A percentile compares a stretch with the other conserved stretches of the same genome.
Conservation (phyloP, 1,140 invertebrate species). For the Trachelipus rathkii region DNA sequence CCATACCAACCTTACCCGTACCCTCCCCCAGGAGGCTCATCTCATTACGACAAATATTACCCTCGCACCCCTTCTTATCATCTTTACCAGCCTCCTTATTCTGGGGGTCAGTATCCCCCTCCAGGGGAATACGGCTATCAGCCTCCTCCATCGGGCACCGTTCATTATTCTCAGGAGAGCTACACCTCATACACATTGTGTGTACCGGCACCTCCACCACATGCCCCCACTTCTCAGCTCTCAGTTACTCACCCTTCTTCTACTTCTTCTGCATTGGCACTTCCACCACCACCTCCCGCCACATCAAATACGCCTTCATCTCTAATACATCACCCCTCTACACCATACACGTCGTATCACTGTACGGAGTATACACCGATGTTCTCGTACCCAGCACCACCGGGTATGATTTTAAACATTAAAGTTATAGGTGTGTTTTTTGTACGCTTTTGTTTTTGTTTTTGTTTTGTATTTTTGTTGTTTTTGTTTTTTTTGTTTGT, state of each 20-base stretch:
- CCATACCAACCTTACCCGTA: conserved; percentile 36
- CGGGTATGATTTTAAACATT: conserved; percentile 44
- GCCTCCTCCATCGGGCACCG: conserved; percentile 38
- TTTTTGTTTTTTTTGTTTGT: neutral
- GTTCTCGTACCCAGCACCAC: conserved; percentile 36
- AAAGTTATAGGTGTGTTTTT: conserved; percentile 43
- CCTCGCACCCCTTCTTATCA: conserved; percentile 37
- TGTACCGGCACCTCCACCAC: conserved; percentile 39
- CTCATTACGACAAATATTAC: conserved; percentile 43
- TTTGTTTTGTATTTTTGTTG: conserved; percentile 19
- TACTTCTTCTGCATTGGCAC: conserved; percentile 18
- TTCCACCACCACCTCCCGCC: conserved; percentile 22
- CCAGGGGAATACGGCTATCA: conserved; percentile 35
- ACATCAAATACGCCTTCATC: neutral
- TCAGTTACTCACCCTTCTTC: conserved; percentile 27
- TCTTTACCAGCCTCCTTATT: conserved; percentile 35
- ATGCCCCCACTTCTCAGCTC: conserved; percentile 38
- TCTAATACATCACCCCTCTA: conserved; percentile 30
- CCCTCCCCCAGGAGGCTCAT: conserved; percentile 1
- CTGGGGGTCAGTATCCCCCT: conserved; percentile 40
- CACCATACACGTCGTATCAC: conserved; percentile 42
- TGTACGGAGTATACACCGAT: conserved; percentile 40
- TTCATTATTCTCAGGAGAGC: conserved; percentile 43
- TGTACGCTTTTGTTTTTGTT: conserved; percentile 30
- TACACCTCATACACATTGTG: conserved; percentile 41